A percentile compares a stretch with the other conserved stretches of the same genome.
Conservation (phyloP, 2,113 vertebrate species). For the Sciurus niger region DNA sequence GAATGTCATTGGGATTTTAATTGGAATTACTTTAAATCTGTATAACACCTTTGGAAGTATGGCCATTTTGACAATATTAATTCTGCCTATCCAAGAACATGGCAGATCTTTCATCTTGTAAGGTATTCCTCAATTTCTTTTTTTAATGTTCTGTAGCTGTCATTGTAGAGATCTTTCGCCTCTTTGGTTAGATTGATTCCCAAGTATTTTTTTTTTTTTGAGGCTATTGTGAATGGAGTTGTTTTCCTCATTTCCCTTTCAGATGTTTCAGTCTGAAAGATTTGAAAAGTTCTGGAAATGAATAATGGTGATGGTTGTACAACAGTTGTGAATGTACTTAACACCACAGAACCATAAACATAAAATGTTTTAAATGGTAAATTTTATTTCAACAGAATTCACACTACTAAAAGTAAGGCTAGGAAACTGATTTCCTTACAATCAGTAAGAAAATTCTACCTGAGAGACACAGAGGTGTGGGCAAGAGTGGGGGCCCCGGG, state of each 20-base stretch:
- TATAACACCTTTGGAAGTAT: too few species aligned
- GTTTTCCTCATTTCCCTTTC: too few species aligned
- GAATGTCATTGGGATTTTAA: too few species aligned
- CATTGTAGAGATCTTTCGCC: too few species aligned
- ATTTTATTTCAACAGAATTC: constrained; percentile 13
- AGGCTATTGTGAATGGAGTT: too few species aligned
- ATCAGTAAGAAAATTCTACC: constrained; percentile 36
- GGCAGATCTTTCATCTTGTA: too few species aligned
- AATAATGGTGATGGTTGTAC: not conserved
- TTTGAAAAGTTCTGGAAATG: not conserved
- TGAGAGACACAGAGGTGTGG: not conserved
- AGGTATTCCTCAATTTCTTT: too few species aligned
- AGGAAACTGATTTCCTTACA: not conserved
- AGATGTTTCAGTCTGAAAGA: not conserved
- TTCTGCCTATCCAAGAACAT: too few species aligned
- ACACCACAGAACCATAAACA: not conserved
- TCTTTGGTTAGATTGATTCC: too few species aligned
- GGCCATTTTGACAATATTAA: too few species aligned
- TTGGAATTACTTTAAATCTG: too few species aligned
- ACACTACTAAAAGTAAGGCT: not conserved
- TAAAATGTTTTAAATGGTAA: constrained; percentile 12
- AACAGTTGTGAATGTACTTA: not conserved
- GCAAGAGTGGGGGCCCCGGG: not conserved
- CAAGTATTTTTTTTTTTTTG: not conserved
- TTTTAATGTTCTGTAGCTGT: too few species aligned